These are phyloP conservation scores for Cygnus atratus DNA, from an alignment of 2,113 vertebrate species.

Conservation along the genomic window DNA sequence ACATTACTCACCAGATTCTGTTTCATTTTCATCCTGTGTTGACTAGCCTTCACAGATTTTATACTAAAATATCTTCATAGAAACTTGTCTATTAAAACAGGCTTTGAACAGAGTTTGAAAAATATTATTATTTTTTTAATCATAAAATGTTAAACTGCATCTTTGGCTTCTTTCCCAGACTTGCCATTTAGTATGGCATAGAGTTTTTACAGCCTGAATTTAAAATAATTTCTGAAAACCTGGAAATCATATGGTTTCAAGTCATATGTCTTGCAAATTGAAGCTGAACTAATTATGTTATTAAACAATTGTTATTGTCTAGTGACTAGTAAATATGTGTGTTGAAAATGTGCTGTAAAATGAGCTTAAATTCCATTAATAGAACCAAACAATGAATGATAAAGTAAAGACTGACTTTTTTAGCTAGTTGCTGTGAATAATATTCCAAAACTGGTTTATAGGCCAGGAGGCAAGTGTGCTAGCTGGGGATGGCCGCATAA, in stretches of 20 bases:
- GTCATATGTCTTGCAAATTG: slow-evolving; percentile 3
- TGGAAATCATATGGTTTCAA: slow-evolving; percentile 5
- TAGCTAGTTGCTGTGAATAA: background rate
- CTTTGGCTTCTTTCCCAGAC: slow-evolving; percentile 18
- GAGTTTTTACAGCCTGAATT: slow-evolving; percentile 18
- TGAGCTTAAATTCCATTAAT: background rate
- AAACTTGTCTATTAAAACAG: background rate
- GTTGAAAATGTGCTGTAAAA: slow-evolving; percentile 15
- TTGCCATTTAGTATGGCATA: background rate
- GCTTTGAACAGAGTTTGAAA: background rate
- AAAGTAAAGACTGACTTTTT: background rate
- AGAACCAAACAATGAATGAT: background rate
- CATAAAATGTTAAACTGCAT: background rate
- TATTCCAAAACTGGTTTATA: background rate
- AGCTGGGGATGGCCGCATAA: background rate
- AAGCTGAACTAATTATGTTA: background rate
- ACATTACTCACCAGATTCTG: background rate
- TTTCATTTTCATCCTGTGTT: background rate
- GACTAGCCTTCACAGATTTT: background rate
- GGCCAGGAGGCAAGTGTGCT: background rate
- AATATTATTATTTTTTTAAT: background rate
- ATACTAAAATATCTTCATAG: background rate
- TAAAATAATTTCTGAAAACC: slow-evolving; percentile 37
- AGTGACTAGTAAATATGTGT: background rate
- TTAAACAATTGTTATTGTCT: background rate